These are phyloP conservation scores for Chloroclystis v-ata DNA, from an alignment of 2,888 invertebrate genomes.

Conservation along the genomic window DNA sequence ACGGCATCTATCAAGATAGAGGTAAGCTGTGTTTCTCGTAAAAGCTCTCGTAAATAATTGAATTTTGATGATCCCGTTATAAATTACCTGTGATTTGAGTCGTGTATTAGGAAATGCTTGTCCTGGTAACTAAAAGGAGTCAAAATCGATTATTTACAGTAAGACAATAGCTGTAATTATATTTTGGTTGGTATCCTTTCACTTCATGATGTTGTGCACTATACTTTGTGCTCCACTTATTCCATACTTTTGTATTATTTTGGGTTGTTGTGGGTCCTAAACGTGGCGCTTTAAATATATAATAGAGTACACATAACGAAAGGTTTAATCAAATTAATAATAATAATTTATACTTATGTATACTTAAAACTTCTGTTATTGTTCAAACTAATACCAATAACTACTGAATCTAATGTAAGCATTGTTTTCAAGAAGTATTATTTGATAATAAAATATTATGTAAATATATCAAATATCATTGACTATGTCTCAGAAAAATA, in stretches of 20 bases:
- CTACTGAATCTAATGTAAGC: too few relatives aligned
- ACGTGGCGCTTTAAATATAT: slow-evolving; percentile 17
- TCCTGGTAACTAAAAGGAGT: too few relatives aligned
- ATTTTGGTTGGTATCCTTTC: slow-evolving; percentile 69
- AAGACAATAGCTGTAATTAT: slow-evolving; percentile 39
- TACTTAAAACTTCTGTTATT: too few relatives aligned
- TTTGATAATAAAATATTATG: too few relatives aligned
- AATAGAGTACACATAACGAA: too few relatives aligned
- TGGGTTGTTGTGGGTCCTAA: slow-evolving; percentile 23
- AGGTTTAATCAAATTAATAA: too few relatives aligned
- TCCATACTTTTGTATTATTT: slow-evolving; percentile 47
- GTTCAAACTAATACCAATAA: too few relatives aligned
- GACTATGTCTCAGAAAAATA: neutral
- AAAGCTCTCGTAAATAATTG: slow-evolving; percentile 43
- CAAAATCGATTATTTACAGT: slow-evolving; percentile 16
- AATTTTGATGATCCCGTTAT: slow-evolving; percentile 33
- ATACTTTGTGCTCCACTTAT: slow-evolving; percentile 75
- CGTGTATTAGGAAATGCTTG: neutral
- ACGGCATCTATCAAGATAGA: slow-evolving; percentile 31
- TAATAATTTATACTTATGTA: too few relatives aligned
- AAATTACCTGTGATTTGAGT: slow-evolving; percentile 15
- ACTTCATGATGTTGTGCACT: slow-evolving; percentile 71
- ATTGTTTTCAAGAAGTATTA: too few relatives aligned
- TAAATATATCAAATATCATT: slow-evolving; percentile 1
- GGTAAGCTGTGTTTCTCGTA: slow-evolving; percentile 52